Conservation (phyloP, 1,140 invertebrate species). For the Caligus rogercresseyi region DNA sequence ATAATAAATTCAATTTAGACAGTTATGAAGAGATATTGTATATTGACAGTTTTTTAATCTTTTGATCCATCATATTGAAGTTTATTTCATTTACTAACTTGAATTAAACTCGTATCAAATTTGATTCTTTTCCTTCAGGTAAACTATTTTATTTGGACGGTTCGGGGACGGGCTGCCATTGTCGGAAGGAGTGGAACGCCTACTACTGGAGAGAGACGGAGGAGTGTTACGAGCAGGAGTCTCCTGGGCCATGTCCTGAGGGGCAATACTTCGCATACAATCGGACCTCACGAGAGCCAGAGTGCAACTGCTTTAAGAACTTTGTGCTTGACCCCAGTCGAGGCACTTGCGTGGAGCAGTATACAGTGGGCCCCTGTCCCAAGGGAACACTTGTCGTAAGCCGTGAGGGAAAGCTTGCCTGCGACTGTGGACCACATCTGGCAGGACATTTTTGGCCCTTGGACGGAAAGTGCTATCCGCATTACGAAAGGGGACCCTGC, state of each 20-base stretch:
- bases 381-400: slow-evolving; percentile 25
- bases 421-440: slow-evolving; percentile 24
- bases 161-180: slow-evolving; percentile 24
- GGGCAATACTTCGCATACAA: slow-evolving; percentile 27
- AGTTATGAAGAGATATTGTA: too few species aligned
- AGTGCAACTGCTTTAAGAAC: slow-evolving; percentile 26
- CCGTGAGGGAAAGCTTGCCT: slow-evolving; percentile 21
- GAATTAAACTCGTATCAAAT: neutral
- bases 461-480: slow-evolving; percentile 25
- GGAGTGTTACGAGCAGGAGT: slow-evolving; percentile 27
- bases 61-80: neutral
- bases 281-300: slow-evolving; percentile 23
- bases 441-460: slow-evolving; percentile 23
- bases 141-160: slow-evolving; percentile 27
- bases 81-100: neutral
- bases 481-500: slow-evolving; percentile 26
- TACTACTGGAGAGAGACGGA: slow-evolving; percentile 25
- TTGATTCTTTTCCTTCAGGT: slow-evolving; percentile 15
- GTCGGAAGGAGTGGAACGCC: slow-evolving; percentile 25
- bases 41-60: too few species aligned
- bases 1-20: too few species aligned
- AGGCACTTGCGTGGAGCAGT: slow-evolving; percentile 25
- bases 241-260: slow-evolving; percentile 25
- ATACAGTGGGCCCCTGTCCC: slow-evolving; percentile 25
- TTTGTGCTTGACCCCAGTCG: slow-evolving; percentile 25